Evolutionary conservation across 2,888 invertebrate genomes (phyloP).

Genomic region (Anthoptus insignis): DNA sequence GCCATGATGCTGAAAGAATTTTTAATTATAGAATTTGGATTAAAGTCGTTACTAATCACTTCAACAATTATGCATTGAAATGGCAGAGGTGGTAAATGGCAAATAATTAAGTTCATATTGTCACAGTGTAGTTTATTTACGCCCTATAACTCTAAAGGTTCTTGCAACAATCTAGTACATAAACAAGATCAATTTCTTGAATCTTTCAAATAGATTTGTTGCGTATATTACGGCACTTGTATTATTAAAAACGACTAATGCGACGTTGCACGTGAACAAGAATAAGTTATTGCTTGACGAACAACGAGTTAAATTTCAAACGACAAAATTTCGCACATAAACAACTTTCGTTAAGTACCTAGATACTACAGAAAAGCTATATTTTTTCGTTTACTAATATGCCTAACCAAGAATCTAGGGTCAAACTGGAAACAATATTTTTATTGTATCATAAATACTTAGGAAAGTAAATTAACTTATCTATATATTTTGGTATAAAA

Average conservation of each 20-base stretch:
- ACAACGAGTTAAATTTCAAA: not conserved
- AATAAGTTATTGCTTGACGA: slow-evolving; percentile 1
- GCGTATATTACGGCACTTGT: slow-evolving; percentile 9
- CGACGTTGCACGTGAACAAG: slow-evolving; percentile 3
- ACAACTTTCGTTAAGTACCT: too few species aligned
- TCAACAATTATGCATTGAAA: not conserved
- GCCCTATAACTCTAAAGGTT: slow-evolving; percentile 22
- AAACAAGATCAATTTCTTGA: slow-evolving; percentile 26
- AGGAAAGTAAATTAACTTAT: too few species aligned
- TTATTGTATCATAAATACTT: too few species aligned
- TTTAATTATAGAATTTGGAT: not conserved
- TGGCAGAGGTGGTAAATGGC: slow-evolving; percentile 22
- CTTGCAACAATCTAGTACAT: slow-evolving; percentile 24
- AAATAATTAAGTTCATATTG: slow-evolving; percentile 24
- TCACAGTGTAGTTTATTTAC: slow-evolving; percentile 23
- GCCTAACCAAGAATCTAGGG: too few species aligned
- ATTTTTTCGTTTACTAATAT: too few species aligned
- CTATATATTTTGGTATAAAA: too few species aligned
- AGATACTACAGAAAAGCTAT: too few species aligned
- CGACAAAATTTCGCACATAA: not conserved
- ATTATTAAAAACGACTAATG: slow-evolving; percentile 1
- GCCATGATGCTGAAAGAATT: not conserved
- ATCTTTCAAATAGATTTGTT: slow-evolving; percentile 25
- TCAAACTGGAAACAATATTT: too few species aligned
- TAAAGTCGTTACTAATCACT: too few species aligned